Evolutionary conservation across 1,140 invertebrate species (phyloP).

Genomic region (Drosophila kurseongensis): DNA sequence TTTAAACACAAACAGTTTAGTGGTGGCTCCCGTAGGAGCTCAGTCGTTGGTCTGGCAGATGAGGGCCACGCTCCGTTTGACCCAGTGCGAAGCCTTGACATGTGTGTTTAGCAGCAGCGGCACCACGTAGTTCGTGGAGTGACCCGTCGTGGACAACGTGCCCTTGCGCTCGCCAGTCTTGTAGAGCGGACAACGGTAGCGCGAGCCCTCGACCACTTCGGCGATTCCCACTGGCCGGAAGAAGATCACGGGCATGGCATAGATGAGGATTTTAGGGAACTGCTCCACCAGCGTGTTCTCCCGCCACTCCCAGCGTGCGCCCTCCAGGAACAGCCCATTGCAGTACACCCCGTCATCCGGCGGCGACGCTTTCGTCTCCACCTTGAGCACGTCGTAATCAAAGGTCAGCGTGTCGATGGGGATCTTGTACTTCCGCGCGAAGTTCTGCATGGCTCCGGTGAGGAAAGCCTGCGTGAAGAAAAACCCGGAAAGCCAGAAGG

Average conservation of each 20-base stretch:
- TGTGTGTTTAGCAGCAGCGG: constrained; percentile 91
- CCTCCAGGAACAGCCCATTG: constrained; percentile 93
- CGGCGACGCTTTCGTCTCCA: constrained; percentile 84
- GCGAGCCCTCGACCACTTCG: constrained; percentile 86
- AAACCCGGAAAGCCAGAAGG: constrained; percentile 97
- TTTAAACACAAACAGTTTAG: background rate
- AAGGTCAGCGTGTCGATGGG: constrained; percentile 95
- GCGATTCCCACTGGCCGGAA: constrained; percentile 85
- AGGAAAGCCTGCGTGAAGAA: constrained; percentile 98
- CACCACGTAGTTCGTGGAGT: constrained; percentile 96
- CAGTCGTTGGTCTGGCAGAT: constrained; percentile 90
- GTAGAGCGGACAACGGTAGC: constrained; percentile 94
- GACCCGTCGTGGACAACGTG: constrained; percentile 93
- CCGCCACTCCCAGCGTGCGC: constrained; percentile 91
- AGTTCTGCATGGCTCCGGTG: constrained; percentile 96
- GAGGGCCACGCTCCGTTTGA: constrained; percentile 93
- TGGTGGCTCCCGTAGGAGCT: background rate
- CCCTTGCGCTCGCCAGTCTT: constrained; percentile 94
- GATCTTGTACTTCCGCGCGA: constrained; percentile 93
- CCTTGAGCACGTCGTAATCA: constrained; percentile 89
- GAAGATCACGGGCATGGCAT: constrained; percentile 91
- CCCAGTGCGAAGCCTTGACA: constrained; percentile 91
- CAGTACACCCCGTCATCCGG: constrained; percentile 92
- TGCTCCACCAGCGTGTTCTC: constrained; percentile 89
- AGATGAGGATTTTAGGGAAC: constrained; percentile 92